Conservation (phyloP, 2,797 vertebrate species). For the Carduelis carduelis region DNA sequence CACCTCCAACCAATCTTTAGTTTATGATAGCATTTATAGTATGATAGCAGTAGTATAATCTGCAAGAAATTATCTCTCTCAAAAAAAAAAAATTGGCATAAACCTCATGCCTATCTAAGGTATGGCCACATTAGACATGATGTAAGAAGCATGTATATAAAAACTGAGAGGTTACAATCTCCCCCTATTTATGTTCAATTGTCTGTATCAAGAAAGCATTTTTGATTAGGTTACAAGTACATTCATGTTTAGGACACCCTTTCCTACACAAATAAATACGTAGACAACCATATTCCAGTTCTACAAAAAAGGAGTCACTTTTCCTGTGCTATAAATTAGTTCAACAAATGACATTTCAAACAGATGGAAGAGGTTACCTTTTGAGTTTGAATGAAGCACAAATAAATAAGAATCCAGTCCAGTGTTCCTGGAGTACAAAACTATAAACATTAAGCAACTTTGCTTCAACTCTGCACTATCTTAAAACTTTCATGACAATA, state of each 20-base stretch:
- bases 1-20: neutral
- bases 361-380: neutral
- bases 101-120: neutral
- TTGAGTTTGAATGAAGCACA: neutral
- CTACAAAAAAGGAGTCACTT: neutral
- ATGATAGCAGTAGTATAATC: neutral
- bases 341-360: neutral
- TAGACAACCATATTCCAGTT: neutral
- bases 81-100: neutral
- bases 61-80: neutral
- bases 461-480: neutral
- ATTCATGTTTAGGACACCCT: fast-evolving
- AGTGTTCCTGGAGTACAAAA: neutral
- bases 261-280: neutral
- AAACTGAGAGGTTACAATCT: neutral
- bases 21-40: neutral
- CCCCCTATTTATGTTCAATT: neutral
- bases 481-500: neutral
- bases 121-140: neutral
- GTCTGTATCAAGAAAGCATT: neutral
- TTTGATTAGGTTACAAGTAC: neutral
- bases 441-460: neutral
- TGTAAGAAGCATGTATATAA: neutral
- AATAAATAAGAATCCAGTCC: neutral
- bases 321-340: neutral